Evolutionary conservation across 1,140 invertebrate genomes (phyloP), one percentile per base, ranked within the genome.

Genomic region (Homalodisca vitripennis): DNA sequence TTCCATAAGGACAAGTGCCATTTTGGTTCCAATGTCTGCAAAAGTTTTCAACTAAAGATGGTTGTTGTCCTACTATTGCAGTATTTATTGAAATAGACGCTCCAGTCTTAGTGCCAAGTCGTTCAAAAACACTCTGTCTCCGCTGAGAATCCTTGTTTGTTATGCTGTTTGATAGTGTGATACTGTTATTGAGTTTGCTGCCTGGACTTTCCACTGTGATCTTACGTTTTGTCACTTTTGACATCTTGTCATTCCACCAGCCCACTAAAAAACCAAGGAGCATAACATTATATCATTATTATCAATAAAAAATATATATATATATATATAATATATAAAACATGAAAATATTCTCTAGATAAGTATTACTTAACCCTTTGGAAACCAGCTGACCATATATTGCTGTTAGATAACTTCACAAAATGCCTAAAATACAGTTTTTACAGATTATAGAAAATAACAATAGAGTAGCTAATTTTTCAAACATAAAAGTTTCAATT

Each of bases 121-220:
- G 85, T 81, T 91, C 88, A 81, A 91, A 92, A 71, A 92, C 89
- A 85, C 89, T 90, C 72, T 87, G 88, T 79, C 89, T 51, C 46
- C 70, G 69, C 3, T 71, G 70, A 34, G 70, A 69, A 27, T 70
- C 70, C 67, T 70, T 71, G 51, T 60, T 70, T 17, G 66, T 41
- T 20, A 22, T 66, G 26, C 32, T 47, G 53, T 66, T 66, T 3
- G 24, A 22, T 17, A 27, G 22, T 22, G 31, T 55, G 26, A 55
- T 71, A 20, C 64, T 68, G 53, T 60, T 72, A 32, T 71, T 71
- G 30, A 64, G 68, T 64, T 72, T 72, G 31, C 63, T 72, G 55
- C 60, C 57, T 41, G 63, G 32, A 57, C 67, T 67, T 53, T 68
- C 64, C 26, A 67, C 70, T 70, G 68, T 69, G 27, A 69, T 69